Percentiles rank a stretch among this genome's conserved stretches.
Conservation (phyloP, 2,888 invertebrate species). For the Lasioglossum zephyrum region DNA sequence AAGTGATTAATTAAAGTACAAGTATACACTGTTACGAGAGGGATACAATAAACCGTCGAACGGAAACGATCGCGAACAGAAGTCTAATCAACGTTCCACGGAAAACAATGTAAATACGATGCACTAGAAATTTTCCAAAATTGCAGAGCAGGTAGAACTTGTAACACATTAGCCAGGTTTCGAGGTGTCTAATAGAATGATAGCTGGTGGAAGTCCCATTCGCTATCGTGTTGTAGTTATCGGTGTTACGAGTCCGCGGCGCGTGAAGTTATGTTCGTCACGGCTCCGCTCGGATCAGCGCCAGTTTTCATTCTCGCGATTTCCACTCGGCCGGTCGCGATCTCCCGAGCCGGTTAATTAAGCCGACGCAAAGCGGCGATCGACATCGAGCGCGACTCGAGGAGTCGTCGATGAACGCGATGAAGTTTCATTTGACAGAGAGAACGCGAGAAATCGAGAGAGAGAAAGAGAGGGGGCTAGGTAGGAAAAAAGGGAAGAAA, state of each 20-base stretch:
- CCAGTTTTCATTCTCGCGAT: slow-evolving; percentile 4
- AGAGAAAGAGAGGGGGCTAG: too few species aligned
- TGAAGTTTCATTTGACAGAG: slow-evolving; percentile 9
- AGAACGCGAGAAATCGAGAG: not conserved
- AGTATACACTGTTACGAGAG: too few species aligned
- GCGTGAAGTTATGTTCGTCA: not conserved
- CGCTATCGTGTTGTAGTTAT: not conserved
- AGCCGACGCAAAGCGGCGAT: slow-evolving; percentile 22
- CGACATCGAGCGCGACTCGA: slow-evolving; percentile 17
- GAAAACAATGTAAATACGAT: too few species aligned
- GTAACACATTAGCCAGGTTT: not conserved
- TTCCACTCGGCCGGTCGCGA: slow-evolving; percentile 2
- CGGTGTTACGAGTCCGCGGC: not conserved
- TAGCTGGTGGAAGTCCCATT: not conserved
- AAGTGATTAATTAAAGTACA: too few species aligned
- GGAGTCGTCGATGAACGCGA: slow-evolving; percentile 22
- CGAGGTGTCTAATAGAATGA: not conserved
- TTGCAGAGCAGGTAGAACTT: too few species aligned
- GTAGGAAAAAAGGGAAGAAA: not conserved
- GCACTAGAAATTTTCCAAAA: too few species aligned
- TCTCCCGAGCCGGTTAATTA: slow-evolving; percentile 27
- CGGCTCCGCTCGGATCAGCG: not conserved
- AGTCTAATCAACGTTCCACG: too few species aligned
- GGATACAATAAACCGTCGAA: too few species aligned
- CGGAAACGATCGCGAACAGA: too few species aligned